Percentiles rank a stretch among this genome's conserved stretches.
phyloP scores from a whole-genome alignment of 2,888 invertebrate species.

The Pseudoips prasinana region DNA sequence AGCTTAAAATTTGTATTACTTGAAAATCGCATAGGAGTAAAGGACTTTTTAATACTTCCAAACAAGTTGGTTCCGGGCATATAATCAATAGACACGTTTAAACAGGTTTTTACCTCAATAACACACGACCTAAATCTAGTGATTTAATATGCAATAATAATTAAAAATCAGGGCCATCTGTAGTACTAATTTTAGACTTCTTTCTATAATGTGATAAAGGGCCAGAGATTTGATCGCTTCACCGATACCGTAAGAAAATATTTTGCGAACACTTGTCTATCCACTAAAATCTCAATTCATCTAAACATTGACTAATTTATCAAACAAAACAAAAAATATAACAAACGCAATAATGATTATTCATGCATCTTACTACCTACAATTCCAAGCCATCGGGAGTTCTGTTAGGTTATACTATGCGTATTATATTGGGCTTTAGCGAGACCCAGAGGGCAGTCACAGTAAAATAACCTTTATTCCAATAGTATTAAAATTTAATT shows the following conservation, averaged over 20 bases:
- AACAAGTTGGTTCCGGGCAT: no score
- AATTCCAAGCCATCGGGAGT: constrained; percentile 63
- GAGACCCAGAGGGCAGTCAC: constrained; percentile 5
- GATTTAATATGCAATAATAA: no score
- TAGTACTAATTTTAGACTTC: no score
- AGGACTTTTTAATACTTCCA: no score
- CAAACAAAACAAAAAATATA: constrained; percentile 49
- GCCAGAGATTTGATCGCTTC: constrained; percentile 11
- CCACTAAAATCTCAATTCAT: constrained; percentile 48
- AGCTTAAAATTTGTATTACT: no score
- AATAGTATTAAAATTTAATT: no score
- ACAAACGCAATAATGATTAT: constrained; percentile 52
- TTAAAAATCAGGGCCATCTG: no score
- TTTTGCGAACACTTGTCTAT: constrained; percentile 39
- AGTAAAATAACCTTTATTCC: constrained; percentile 1
- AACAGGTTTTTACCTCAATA: no score
- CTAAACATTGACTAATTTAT: constrained; percentile 65
- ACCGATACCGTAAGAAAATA: constrained; percentile 39
- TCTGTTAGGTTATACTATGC: constrained; percentile 42
- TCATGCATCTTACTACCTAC: constrained; percentile 65
- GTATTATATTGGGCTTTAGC: constrained; percentile 18
- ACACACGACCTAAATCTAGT: no score
- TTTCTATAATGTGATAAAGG: no score
- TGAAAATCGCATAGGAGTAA: no score
- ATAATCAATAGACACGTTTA: no score